Conservation (phyloP, 2,797 vertebrate genomes). For the Rhincodon typus region DNA sequence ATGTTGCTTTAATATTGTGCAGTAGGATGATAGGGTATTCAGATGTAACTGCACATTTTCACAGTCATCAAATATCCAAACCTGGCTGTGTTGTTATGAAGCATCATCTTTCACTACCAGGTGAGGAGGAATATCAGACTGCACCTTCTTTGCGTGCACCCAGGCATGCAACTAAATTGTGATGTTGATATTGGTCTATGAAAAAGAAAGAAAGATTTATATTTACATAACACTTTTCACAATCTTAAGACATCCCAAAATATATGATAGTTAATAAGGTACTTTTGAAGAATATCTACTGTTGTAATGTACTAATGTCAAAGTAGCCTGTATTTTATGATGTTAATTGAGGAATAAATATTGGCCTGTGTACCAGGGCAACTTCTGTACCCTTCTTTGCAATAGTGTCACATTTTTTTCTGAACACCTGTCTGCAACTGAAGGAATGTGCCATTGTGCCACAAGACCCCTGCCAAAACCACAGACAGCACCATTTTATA, state of each 20-base stretch:
- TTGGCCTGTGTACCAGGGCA: not conserved
- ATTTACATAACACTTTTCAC: not conserved
- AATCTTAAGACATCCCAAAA: not conserved
- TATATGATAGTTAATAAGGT: not conserved
- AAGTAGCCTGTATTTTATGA: not conserved
- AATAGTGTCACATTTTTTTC: not conserved
- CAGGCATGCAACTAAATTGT: not conserved
- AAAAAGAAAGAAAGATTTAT: not conserved
- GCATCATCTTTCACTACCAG: not conserved
- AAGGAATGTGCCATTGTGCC: too few relatives aligned
- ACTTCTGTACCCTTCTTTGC: not conserved
- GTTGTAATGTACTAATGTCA: not conserved
- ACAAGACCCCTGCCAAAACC: too few relatives aligned
- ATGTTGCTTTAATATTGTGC: not conserved
- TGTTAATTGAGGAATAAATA: not conserved
- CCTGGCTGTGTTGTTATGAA: not conserved
- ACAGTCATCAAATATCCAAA: not conserved
- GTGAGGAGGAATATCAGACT: not conserved
- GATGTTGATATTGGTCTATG: not conserved
- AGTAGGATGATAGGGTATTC: not conserved
- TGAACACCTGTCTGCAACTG: not conserved
- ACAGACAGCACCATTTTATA: too few relatives aligned
- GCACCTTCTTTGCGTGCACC: not conserved
- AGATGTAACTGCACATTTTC: not conserved
- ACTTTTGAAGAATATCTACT: not conserved